Evolutionary conservation across 2,797 vertebrate species (phyloP).

Genomic region (Periophthalmus magnuspinnatus): DNA sequence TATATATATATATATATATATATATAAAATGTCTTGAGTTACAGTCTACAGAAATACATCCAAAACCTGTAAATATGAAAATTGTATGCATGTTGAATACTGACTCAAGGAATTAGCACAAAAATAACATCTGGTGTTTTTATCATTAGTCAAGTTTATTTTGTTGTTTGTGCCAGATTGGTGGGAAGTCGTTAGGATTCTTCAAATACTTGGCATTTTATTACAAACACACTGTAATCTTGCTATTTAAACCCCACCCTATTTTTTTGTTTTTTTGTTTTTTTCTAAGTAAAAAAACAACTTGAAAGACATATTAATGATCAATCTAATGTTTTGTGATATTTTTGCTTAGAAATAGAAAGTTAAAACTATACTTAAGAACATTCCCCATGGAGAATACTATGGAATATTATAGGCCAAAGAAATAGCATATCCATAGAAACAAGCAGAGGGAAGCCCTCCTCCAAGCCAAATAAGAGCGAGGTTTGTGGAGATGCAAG

Average conservation of each 20-base stretch:
- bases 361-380: too few relatives aligned
- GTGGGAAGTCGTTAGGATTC: not conserved
- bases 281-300: not conserved
- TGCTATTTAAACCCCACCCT: not conserved
- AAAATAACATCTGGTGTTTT: conserved; percentile 1
- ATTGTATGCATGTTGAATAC: accelerated
- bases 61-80: not conserved
- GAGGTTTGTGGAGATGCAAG: too few relatives aligned
- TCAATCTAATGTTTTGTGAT: not conserved
- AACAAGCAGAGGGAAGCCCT: too few relatives aligned
- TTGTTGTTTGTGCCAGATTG: not conserved
- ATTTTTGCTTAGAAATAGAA: too few relatives aligned
- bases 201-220: not conserved
- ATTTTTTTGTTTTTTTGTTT: not conserved
- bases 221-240: conserved; percentile 3
- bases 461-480: too few relatives aligned
- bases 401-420: too few relatives aligned
- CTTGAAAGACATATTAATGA: not conserved
- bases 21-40: too few relatives aligned
- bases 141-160: not conserved
- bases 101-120: not conserved
- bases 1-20: too few relatives aligned
- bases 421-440: too few relatives aligned
- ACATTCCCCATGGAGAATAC: too few relatives aligned
- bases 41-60: too few relatives aligned